phyloP scores from a whole-genome alignment of 37 sponge, comb jelly and placozoan species.

The Chondrosia reniformis region DNA sequence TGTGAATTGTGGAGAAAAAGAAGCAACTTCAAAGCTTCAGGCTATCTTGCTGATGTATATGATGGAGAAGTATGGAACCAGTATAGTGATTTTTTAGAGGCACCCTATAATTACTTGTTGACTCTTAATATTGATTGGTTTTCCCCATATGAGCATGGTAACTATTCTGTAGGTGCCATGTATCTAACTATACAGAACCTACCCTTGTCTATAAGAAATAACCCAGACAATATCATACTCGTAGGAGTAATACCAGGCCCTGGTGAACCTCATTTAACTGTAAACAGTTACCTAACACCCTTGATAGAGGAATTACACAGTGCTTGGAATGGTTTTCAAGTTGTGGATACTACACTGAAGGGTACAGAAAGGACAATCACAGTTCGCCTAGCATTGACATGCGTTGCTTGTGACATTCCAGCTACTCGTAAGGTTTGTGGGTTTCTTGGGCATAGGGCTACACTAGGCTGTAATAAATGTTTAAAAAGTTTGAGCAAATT shows the following conservation, averaged over 20 bases:
- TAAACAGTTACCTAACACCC: conserved; percentile 51
- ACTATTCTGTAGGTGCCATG: conserved; percentile 57
- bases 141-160: conserved; percentile 19
- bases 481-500: conserved; percentile 26
- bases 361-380: conserved; percentile 4
- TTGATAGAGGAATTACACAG: conserved; percentile 32
- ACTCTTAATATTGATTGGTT: conserved; percentile 60
- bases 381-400: conserved; percentile 24
- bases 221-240: conserved; percentile 37
- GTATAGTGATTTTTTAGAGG: conserved; percentile 15
- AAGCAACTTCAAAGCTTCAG: neutral
- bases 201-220: conserved; percentile 30
- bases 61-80: conserved; percentile 53
- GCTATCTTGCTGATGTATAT: conserved; percentile 36
- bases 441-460: conserved; percentile 43
- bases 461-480: conserved; percentile 43
- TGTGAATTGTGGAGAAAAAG: conserved; percentile 42
- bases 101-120: conserved; percentile 35
- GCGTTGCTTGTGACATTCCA: conserved; percentile 57
- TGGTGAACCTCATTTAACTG: conserved; percentile 30
- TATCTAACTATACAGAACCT: conserved; percentile 58
- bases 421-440: conserved; percentile 63
- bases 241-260: conserved; percentile 56
- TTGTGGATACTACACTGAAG: neutral
- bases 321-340: neutral